These are phyloP conservation scores for Heliconius charithonia DNA, from an alignment of 2,888 invertebrate species.

Conservation along the genomic window DNA sequence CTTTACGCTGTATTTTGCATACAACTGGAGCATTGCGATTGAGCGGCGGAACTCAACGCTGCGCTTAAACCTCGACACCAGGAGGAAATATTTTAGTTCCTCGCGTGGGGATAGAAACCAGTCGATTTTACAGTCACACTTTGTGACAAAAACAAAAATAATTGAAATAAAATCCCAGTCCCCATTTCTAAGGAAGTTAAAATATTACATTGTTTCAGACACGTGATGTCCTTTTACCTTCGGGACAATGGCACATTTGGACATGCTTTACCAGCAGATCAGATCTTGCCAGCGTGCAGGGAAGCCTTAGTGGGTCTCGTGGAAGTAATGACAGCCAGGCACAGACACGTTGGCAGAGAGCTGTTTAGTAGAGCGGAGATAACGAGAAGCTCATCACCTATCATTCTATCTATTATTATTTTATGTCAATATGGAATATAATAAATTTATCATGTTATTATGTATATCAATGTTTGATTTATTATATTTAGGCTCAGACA, in stretches of 20 bases:
- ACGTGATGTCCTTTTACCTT: conserved; percentile 70
- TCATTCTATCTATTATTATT: not conserved
- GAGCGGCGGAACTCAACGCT: too few relatives aligned
- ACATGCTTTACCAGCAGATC: conserved; percentile 86
- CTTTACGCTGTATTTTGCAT: too few relatives aligned
- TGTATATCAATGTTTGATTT: not conserved
- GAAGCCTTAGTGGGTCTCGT: conserved; percentile 83
- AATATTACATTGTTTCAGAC: conserved; percentile 53
- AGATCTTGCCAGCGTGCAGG: conserved; percentile 85
- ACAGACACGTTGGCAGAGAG: conserved; percentile 51
- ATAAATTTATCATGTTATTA: conserved; percentile 11
- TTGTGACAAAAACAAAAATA: too few relatives aligned
- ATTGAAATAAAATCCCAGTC: too few relatives aligned
- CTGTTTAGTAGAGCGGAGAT: conserved; percentile 44
- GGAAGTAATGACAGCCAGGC: conserved; percentile 71
- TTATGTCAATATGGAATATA: not conserved
- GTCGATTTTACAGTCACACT: too few relatives aligned
- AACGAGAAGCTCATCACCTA: not conserved
- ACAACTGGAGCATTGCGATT: too few relatives aligned
- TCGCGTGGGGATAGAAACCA: too few relatives aligned
- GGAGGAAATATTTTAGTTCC: too few relatives aligned
- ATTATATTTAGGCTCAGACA: conserved; percentile 1
- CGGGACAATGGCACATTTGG: conserved; percentile 87
- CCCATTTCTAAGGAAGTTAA: too few relatives aligned
- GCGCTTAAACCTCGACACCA: too few relatives aligned